A percentile compares a stretch with the other conserved stretches of the same genome.
Conservation (phyloP, 2,797 vertebrate species). For the Takifugu rubripes region DNA sequence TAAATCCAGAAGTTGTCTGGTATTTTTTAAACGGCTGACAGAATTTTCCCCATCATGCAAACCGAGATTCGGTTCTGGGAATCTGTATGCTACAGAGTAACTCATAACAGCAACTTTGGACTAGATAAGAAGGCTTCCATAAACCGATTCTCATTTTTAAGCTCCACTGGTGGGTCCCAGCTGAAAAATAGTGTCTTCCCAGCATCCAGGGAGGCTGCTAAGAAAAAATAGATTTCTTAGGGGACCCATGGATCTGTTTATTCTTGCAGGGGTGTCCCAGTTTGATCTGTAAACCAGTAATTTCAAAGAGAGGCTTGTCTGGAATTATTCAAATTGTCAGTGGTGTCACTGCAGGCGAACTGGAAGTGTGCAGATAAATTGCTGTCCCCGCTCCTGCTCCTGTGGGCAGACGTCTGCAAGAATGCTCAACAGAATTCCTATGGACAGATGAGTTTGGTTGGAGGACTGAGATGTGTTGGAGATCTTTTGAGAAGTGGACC, state of each 20-base stretch:
- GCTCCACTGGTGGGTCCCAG: neutral
- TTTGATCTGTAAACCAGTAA: constrained; percentile 40
- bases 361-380: constrained; percentile 56
- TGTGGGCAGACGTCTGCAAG: constrained; percentile 45
- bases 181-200: constrained; percentile 4
- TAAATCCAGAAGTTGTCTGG: neutral
- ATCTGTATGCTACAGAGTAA: neutral
- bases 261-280: constrained; percentile 15
- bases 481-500: constrained; percentile 48
- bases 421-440: constrained; percentile 49
- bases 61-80: neutral
- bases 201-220: constrained; percentile 3
- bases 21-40: neutral
- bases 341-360: constrained; percentile 50
- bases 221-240: constrained; percentile 22
- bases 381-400: constrained; percentile 12
- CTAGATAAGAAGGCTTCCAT: neutral
- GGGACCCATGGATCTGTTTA: constrained; percentile 3
- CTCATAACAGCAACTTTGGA: constrained; percentile 5
- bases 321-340: constrained; percentile 59
- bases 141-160: constrained; percentile 8
- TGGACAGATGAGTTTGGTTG: constrained; percentile 52
- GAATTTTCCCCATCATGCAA: constrained; percentile 1
- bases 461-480: constrained; percentile 38
- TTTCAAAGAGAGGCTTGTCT: constrained; percentile 37